A percentile compares a stretch with the other conserved stretches of the same genome.
phyloP scores from a whole-genome alignment of 2,113 vertebrate species.

The Dolichotis patagonum region DNA sequence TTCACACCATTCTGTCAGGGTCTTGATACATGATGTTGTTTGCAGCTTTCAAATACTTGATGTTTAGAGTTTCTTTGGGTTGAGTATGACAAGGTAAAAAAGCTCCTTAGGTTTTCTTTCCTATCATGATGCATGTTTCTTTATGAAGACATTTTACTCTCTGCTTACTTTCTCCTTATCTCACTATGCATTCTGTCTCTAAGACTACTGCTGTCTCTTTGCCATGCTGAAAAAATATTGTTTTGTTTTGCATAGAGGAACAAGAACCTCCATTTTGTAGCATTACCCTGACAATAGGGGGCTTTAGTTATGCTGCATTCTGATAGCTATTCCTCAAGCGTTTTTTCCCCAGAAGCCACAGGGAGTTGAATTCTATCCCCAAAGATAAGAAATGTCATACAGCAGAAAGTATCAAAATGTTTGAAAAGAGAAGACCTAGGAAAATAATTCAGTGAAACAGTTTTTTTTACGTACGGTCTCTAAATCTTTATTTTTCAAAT shows the following conservation, averaged over 20 bases:
- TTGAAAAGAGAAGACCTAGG: not conserved
- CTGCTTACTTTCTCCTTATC: conserved; percentile 1
- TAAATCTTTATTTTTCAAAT: conserved; percentile 12
- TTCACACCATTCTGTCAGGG: not conserved
- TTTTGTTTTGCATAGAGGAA: conserved; percentile 38
- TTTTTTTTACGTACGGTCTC: conserved; percentile 30
- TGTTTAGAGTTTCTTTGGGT: conserved; percentile 33
- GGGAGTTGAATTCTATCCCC: not conserved
- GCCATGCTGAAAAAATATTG: conserved; percentile 2
- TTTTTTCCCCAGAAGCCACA: conserved; percentile 22
- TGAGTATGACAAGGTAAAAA: conserved; percentile 30
- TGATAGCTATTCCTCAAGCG: conserved; percentile 25
- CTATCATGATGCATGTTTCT: not conserved
- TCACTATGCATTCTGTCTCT: not conserved
- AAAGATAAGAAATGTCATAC: conserved; percentile 13
- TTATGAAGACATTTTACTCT: conserved; percentile 35
- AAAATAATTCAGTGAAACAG: conserved; percentile 21
- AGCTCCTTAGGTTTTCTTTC: conserved; percentile 42
- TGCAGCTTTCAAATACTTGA: conserved; percentile 24
- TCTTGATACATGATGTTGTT: conserved; percentile 31
- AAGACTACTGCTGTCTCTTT: conserved; percentile 22
- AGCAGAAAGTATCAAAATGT: conserved; percentile 52
- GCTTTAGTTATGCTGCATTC: not conserved
- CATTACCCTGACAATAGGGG: not conserved
- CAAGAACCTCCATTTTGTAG: conserved; percentile 8